A percentile compares a stretch with the other conserved stretches of the same genome.
phyloP scores from a whole-genome alignment of 23 tunicate genomes.

The Styela clava region DNA sequence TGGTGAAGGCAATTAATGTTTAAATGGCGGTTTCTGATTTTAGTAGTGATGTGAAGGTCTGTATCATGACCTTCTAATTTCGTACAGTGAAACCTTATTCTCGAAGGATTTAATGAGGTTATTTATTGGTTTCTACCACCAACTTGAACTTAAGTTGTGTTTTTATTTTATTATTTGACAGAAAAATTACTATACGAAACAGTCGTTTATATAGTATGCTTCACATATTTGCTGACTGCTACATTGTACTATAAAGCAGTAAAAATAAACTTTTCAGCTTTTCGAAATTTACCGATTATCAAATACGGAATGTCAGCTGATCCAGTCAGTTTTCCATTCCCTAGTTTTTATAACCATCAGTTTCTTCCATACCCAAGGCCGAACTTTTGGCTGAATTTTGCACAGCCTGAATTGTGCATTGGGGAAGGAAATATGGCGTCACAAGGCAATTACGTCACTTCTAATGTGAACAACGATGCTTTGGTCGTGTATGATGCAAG shows the following conservation, averaged over 20 bases:
- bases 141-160: too few relatives aligned
- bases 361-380: not conserved
- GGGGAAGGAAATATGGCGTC: not conserved
- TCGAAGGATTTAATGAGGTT: too few relatives aligned
- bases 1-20: too few relatives aligned
- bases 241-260: not conserved
- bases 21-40: too few relatives aligned
- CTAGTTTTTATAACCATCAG: not conserved
- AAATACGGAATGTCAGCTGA: conserved; percentile 2
- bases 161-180: too few relatives aligned
- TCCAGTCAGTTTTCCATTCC: not conserved
- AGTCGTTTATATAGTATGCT: not conserved
- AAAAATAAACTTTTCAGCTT: not conserved
- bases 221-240: not conserved
- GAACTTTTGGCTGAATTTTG: not conserved
- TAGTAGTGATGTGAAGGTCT: too few relatives aligned
- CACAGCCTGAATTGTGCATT: not conserved
- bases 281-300: not conserved
- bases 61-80: too few relatives aligned
- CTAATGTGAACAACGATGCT: conserved; percentile 4
- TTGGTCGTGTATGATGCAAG: not conserved
- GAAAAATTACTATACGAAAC: too few relatives aligned
- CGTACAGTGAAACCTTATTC: too few relatives aligned
- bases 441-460: not conserved
- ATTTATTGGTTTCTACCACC: too few relatives aligned